These are phyloP conservation scores for Stenodema calcarata DNA, from an alignment of 2,888 invertebrate genomes.

Conservation along the genomic window DNA sequence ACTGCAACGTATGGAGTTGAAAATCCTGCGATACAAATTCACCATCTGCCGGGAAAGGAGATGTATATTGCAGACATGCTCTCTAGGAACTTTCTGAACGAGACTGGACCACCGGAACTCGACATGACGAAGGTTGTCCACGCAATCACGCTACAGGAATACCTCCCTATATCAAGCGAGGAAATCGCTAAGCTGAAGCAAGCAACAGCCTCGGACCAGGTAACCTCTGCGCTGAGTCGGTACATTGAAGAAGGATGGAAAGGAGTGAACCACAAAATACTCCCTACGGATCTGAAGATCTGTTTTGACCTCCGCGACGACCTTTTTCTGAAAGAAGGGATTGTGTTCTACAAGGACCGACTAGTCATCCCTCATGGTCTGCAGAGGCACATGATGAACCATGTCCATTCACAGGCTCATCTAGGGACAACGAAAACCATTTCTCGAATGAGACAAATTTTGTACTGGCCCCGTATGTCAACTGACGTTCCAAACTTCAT, in stretches of 20 bases:
- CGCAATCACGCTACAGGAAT: conserved; percentile 5
- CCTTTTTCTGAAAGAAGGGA: not conserved
- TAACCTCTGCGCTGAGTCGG: not conserved
- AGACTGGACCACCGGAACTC: not conserved
- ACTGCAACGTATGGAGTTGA: not conserved
- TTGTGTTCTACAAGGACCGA: conserved; percentile 1
- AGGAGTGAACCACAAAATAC: not conserved
- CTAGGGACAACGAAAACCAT: not conserved
- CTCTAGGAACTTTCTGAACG: not conserved
- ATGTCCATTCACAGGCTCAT: not conserved
- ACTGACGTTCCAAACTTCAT: not conserved
- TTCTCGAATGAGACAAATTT: not conserved
- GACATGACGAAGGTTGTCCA: conserved; percentile 27
- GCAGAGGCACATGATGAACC: not conserved
- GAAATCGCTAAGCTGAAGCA: not conserved
- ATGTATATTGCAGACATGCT: conserved; percentile 28
- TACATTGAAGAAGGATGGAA: not conserved
- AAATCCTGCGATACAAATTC: conserved; percentile 1
- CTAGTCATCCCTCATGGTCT: not conserved
- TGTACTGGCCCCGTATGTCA: conserved; percentile 22
- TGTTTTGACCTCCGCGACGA: not conserved
- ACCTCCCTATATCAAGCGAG: conserved; percentile 3
- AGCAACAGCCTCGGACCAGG: not conserved
- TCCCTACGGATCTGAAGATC: not conserved
- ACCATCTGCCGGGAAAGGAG: not conserved